Percentiles rank a stretch among this genome's conserved stretches.
Conservation (phyloP, 2,113 vertebrate species). For the Columba janthina region DNA sequence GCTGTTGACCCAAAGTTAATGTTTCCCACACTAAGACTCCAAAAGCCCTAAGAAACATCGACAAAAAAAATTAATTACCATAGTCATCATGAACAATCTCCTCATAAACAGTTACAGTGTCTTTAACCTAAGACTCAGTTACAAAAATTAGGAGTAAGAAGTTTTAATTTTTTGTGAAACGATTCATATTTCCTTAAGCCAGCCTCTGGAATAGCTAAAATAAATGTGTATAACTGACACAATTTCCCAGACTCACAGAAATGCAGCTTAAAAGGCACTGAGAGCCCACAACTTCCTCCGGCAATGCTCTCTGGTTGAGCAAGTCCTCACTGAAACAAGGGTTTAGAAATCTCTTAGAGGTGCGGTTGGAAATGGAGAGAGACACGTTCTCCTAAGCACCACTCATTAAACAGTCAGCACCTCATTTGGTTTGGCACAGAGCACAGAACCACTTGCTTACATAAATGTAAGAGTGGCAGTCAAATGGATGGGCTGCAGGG, state of each 20-base stretch:
- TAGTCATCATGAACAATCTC: background rate
- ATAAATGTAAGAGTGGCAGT: background rate
- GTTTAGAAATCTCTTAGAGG: background rate
- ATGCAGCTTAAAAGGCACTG: background rate
- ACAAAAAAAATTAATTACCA: background rate
- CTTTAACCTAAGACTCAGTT: background rate
- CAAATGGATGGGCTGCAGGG: background rate
- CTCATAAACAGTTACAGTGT: background rate
- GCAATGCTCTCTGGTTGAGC: background rate
- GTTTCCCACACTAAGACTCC: constrained; percentile 81
- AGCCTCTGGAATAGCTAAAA: background rate
- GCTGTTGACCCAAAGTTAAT: constrained; percentile 78
- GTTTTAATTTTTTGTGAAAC: background rate
- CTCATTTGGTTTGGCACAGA: background rate
- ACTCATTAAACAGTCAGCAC: background rate
- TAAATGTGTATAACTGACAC: background rate
- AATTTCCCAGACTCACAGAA: background rate
- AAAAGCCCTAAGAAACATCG: constrained; percentile 73
- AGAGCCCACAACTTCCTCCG: background rate
- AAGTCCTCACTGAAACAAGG: background rate
- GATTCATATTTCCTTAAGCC: background rate
- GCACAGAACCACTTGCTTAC: background rate
- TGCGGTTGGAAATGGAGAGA: background rate
- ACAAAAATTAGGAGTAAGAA: background rate
- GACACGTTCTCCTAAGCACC: background rate